phyloP scores from a whole-genome alignment of 2,797 vertebrate species.

The Cyprinodon diabolis region DNA sequence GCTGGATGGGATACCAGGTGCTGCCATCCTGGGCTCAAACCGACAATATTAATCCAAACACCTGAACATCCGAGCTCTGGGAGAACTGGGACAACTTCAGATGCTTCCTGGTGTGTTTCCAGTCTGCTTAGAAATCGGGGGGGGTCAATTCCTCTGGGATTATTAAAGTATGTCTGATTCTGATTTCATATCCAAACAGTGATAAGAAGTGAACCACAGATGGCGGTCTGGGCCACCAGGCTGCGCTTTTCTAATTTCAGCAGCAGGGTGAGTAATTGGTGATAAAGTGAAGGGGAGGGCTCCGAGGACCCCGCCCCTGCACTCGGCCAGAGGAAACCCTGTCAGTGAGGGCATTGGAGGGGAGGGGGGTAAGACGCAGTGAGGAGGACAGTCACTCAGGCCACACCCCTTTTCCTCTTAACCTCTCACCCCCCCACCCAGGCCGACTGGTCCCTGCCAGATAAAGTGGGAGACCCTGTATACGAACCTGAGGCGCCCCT shows the following conservation, averaged over 20 bases:
- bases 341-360: constrained; percentile 63
- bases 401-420: constrained; percentile 82
- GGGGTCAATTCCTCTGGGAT: too few relatives aligned
- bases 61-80: too few relatives aligned
- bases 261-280: constrained; percentile 65
- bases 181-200: neutral
- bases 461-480: constrained; percentile 84
- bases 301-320: constrained; percentile 78
- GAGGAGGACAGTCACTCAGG: constrained; percentile 73
- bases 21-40: too few relatives aligned
- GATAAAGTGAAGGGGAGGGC: constrained; percentile 60
- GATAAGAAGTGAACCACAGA: constrained; percentile 13
- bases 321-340: constrained; percentile 82
- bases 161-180: too few relatives aligned
- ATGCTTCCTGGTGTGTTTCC: neutral
- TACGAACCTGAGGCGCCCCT: constrained; percentile 82
- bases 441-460: constrained; percentile 85
- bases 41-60: too few relatives aligned
- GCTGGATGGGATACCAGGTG: too few relatives aligned
- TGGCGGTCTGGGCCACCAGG: constrained; percentile 51
- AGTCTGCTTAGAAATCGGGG: neutral
- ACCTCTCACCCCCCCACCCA: constrained; percentile 77
- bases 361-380: constrained; percentile 17
- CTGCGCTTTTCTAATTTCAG: constrained; percentile 75
- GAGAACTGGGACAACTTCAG: neutral